A percentile compares a stretch with the other conserved stretches of the same genome.
Conservation (phyloP, 2,113 vertebrate genomes). For the Cichladusa arquata region DNA sequence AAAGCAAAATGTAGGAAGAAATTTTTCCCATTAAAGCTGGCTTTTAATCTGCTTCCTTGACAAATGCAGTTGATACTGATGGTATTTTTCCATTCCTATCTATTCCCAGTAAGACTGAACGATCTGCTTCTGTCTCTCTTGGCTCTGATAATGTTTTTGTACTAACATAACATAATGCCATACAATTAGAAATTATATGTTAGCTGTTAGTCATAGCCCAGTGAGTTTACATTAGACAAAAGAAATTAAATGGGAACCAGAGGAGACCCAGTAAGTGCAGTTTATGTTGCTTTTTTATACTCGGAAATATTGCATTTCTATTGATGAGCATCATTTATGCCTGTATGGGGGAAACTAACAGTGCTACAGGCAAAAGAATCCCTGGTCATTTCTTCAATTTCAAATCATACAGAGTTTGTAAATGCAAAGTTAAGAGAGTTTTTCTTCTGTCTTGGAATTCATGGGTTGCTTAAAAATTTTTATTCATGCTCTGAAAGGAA, state of each 20-base stretch:
- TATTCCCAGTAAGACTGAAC: slow-evolving; percentile 55
- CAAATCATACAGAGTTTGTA: background rate
- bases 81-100: slow-evolving; percentile 54
- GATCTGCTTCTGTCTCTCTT: slow-evolving; percentile 48
- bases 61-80: slow-evolving; percentile 48
- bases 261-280: slow-evolving; percentile 55
- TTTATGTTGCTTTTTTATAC: slow-evolving; percentile 44
- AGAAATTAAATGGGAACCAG: slow-evolving; percentile 72
- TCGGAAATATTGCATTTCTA: slow-evolving; percentile 57
- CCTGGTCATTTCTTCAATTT: slow-evolving; percentile 9
- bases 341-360: slow-evolving; percentile 10
- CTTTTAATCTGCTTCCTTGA: slow-evolving; percentile 60
- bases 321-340: slow-evolving; percentile 58
- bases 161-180: slow-evolving; percentile 70
- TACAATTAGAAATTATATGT: slow-evolving; percentile 75
- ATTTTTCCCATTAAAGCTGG: slow-evolving; percentile 38
- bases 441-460: background rate
- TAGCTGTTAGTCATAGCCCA: slow-evolving; percentile 74
- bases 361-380: slow-evolving; percentile 39
- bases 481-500: background rate
- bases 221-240: slow-evolving; percentile 76
- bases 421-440: background rate
- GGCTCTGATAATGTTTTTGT: slow-evolving; percentile 68
- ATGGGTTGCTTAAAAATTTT: background rate
- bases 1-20: background rate